Evolutionary conservation across 2,797 vertebrate genomes (phyloP).

Genomic region (Cynodonichthys magdalenae): DNA sequence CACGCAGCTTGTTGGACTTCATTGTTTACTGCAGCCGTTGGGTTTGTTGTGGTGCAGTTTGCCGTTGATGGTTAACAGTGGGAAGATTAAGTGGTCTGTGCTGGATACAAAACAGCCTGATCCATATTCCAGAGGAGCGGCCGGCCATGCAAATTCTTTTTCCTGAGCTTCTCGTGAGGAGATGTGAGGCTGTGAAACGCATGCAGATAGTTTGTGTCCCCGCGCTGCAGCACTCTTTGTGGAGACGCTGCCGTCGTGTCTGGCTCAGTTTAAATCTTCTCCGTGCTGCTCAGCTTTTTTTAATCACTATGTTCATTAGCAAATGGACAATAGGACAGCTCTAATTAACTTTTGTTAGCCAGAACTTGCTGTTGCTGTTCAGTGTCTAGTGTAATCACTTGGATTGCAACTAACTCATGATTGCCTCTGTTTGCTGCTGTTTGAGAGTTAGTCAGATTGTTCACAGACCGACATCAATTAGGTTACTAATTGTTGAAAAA

Average conservation of each 20-base stretch:
- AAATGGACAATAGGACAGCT: not conserved
- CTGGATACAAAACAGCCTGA: slow-evolving; percentile 22
- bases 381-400: slow-evolving; percentile 1
- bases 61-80: slow-evolving; percentile 33
- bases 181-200: slow-evolving; percentile 18
- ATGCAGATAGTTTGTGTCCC: slow-evolving; percentile 20
- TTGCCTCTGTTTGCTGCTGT: not conserved
- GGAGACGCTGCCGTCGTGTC: slow-evolving; percentile 1
- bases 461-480: not conserved
- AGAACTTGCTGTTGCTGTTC: slow-evolving; percentile 1
- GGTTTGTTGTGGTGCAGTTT: slow-evolving; percentile 14
- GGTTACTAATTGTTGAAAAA: not conserved
- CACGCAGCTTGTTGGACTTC: not conserved
- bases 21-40: slow-evolving; percentile 3
- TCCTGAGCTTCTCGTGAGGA: slow-evolving; percentile 5
- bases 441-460: not conserved
- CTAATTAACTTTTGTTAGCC: slow-evolving; percentile 12
- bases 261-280: slow-evolving; percentile 6
- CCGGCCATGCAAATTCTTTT: slow-evolving; percentile 16
- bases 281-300: not conserved
- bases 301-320: slow-evolving; percentile 6
- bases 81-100: slow-evolving; percentile 28
- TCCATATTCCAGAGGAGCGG: slow-evolving; percentile 37
- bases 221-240: not conserved
- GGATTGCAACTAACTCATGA: slow-evolving; percentile 1